Conservation (phyloP, 2,113 vertebrate species). For the Bubo scandiacus region DNA sequence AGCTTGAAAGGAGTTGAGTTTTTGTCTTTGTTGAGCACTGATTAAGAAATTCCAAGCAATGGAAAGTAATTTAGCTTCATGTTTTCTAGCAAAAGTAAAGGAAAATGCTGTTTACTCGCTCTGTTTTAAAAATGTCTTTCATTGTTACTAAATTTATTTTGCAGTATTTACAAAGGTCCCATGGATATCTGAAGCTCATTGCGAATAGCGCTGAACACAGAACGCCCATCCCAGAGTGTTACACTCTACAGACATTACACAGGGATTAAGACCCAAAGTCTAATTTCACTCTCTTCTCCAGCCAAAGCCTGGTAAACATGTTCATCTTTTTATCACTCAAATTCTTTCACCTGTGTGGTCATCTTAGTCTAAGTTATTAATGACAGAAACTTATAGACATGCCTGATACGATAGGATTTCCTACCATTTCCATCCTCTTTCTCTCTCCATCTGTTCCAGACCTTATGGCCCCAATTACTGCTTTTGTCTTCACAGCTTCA, state of each 20-base stretch:
- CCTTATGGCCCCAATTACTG: background rate
- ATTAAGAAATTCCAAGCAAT: background rate
- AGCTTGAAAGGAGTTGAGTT: background rate
- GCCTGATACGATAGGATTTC: background rate
- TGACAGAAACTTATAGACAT: background rate
- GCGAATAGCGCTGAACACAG: background rate
- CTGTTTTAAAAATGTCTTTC: background rate
- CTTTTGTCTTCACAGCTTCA: background rate
- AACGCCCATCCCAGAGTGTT: too few species aligned
- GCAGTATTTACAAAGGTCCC: background rate
- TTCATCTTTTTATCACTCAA: background rate
- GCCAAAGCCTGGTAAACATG: background rate
- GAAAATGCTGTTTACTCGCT: background rate
- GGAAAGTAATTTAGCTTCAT: background rate
- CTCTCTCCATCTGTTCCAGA: background rate
- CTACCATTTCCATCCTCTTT: background rate
- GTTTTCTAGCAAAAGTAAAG: background rate
- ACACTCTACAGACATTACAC: background rate
- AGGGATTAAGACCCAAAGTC: background rate
- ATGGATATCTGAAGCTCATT: accelerated
- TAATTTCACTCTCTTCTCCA: background rate
- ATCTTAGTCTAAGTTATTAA: background rate
- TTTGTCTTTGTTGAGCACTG: background rate
- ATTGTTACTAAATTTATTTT: background rate
- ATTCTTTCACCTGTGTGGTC: background rate